Conservation (phyloP, 2,113 vertebrate genomes). For the Xiphophorus maculatus region DNA sequence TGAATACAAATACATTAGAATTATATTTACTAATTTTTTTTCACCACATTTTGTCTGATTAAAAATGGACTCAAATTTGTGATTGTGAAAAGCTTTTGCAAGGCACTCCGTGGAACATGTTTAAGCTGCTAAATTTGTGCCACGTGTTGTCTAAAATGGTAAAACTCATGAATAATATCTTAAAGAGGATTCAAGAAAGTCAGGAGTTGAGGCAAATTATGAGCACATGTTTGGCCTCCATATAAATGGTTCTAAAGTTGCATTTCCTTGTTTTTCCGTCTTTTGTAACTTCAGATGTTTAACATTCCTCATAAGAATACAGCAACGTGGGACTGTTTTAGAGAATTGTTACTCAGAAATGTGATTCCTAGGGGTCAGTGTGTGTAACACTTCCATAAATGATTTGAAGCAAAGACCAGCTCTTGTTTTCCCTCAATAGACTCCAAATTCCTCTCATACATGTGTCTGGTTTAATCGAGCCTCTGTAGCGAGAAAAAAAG, state of each 20-base stretch:
- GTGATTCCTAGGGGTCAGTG: neutral
- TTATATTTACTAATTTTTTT: too few species aligned
- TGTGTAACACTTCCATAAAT: conserved; percentile 21
- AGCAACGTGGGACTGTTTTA: conserved; percentile 4
- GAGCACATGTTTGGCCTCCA: neutral
- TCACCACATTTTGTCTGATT: neutral
- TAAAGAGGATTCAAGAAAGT: neutral
- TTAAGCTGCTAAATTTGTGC: neutral
- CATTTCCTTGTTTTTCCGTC: neutral
- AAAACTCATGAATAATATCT: neutral
- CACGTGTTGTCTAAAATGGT: neutral
- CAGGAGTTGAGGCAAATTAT: neutral
- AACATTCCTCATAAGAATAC: neutral
- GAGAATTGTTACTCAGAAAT: conserved; percentile 10
- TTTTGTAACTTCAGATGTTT: neutral
- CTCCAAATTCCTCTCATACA: conserved; percentile 55
- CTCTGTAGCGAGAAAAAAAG: conserved; percentile 29
- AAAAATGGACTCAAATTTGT: neutral
- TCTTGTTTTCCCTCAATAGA: conserved; percentile 35
- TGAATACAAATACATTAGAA: too few species aligned
- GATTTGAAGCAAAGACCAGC: conserved; percentile 11
- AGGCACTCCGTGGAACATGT: neutral
- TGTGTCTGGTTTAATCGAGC: conserved; percentile 52
- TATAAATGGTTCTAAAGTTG: neutral
- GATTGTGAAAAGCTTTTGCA: neutral